These are phyloP conservation scores for Apodemus speciosus DNA, from an alignment of 2,113 vertebrate genomes.

Conservation along the genomic window DNA sequence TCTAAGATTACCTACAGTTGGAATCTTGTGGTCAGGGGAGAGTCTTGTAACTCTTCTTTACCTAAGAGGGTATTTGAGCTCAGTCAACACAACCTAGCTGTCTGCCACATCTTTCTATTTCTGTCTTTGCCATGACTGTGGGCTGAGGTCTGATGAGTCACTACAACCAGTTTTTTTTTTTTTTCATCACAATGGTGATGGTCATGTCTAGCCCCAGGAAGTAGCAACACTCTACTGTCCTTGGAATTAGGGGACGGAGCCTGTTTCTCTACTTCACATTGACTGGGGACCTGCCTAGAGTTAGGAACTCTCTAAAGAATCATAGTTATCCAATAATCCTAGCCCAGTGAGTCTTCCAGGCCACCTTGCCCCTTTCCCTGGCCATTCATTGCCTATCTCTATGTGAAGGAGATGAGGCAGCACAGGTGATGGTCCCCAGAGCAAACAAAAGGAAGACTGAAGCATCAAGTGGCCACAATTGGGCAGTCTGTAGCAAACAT, in stretches of 20 bases:
- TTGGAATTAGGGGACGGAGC: neutral
- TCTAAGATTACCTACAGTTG: neutral
- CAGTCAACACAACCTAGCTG: neutral
- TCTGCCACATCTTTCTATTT: neutral
- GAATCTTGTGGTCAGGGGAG: neutral
- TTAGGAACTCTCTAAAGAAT: neutral
- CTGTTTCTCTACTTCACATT: neutral
- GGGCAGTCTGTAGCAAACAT: neutral
- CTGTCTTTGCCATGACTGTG: neutral
- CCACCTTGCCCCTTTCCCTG: neutral
- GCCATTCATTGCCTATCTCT: neutral
- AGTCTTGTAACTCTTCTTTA: neutral
- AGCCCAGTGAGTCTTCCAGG: neutral
- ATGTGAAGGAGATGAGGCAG: neutral
- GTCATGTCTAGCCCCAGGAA: neutral
- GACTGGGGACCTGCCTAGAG: neutral
- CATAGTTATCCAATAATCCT: neutral
- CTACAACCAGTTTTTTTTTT: no score
- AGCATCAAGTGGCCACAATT: neutral
- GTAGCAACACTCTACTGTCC: neutral
- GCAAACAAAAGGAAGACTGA: neutral
- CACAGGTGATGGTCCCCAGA: neutral
- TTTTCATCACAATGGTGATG: no score
- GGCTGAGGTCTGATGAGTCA: neutral
- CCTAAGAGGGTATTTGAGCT: neutral